Evolutionary conservation across 2,113 vertebrate genomes (phyloP).

Genomic region (Poeciliopsis prolifica): DNA sequence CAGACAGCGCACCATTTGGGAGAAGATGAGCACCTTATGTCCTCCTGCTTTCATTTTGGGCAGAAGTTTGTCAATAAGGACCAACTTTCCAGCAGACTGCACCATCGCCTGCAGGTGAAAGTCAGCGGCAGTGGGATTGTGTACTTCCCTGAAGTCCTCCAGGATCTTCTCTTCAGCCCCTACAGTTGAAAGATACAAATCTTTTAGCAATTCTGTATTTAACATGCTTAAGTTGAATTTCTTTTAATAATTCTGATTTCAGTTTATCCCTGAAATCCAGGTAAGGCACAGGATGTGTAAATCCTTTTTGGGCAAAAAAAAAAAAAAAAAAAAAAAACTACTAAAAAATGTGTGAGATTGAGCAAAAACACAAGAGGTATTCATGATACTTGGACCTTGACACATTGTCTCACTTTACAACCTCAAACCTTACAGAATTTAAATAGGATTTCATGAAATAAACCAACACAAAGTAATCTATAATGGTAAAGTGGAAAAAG

Average conservation of each 20-base stretch:
- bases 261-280: background rate
- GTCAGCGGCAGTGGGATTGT: conserved; percentile 87
- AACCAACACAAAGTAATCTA: background rate
- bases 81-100: conserved; percentile 96
- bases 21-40: conserved; percentile 98
- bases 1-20: conserved; percentile 98
- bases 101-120: conserved; percentile 99
- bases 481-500: background rate
- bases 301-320: too few species aligned
- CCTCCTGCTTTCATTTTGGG: conserved; percentile 99
- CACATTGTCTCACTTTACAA: background rate
- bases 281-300: background rate
- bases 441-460: background rate
- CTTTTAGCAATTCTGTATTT: background rate
- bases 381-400: background rate
- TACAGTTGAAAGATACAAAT: conserved; percentile 53
- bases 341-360: background rate
- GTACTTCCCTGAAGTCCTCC: conserved; percentile 94
- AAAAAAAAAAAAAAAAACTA: too few species aligned
- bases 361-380: too few species aligned
- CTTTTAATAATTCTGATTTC: background rate
- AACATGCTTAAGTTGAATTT: background rate
- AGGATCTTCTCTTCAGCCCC: conserved; percentile 99
- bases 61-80: conserved; percentile 97
- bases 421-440: background rate